Evolutionary conservation across 2,797 vertebrate genomes (phyloP).

Genomic region (Gobionotothen gibberifrons): DNA sequence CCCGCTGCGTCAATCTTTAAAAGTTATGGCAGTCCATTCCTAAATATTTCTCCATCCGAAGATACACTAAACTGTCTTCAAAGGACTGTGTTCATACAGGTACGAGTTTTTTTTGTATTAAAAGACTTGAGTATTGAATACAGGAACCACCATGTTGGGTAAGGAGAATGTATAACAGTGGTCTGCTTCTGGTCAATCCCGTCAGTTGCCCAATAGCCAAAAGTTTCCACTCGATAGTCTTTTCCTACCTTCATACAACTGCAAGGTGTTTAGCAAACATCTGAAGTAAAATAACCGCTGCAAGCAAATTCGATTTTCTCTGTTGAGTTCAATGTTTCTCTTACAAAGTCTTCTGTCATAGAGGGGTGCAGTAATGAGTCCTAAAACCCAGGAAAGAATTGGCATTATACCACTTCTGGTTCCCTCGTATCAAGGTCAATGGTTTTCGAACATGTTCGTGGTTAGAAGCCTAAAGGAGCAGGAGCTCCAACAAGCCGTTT

Average conservation of each 20-base stretch:
- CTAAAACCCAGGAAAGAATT: too few species aligned
- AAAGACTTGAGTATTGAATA: conserved; percentile 39
- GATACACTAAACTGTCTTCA: conserved; percentile 51
- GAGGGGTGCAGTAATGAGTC: too few species aligned
- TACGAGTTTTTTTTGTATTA: too few species aligned
- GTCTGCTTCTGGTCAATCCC: conserved; percentile 26
- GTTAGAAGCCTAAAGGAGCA: too few species aligned
- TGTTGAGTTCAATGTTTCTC: background rate
- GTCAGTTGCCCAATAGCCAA: conserved; percentile 22
- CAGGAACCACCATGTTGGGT: conserved; percentile 27
- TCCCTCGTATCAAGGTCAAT: too few species aligned
- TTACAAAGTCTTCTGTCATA: background rate
- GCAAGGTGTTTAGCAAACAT: conserved; percentile 1
- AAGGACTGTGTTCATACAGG: conserved; percentile 52
- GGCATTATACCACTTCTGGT: too few species aligned
- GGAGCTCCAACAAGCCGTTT: too few species aligned
- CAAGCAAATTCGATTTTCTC: background rate
- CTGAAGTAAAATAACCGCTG: conserved; percentile 2
- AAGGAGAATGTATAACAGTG: conserved; percentile 26
- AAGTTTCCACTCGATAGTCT: conserved; percentile 37
- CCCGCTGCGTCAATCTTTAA: conserved; percentile 41
- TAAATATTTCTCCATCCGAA: conserved; percentile 21
- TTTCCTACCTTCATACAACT: conserved; percentile 23
- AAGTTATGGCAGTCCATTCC: conserved; percentile 26
- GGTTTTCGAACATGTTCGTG: too few species aligned